Evolutionary conservation across 1,140 invertebrate species (phyloP), one percentile per base, ranked within the genome.

Genomic region (Leptinotarsa texana): DNA sequence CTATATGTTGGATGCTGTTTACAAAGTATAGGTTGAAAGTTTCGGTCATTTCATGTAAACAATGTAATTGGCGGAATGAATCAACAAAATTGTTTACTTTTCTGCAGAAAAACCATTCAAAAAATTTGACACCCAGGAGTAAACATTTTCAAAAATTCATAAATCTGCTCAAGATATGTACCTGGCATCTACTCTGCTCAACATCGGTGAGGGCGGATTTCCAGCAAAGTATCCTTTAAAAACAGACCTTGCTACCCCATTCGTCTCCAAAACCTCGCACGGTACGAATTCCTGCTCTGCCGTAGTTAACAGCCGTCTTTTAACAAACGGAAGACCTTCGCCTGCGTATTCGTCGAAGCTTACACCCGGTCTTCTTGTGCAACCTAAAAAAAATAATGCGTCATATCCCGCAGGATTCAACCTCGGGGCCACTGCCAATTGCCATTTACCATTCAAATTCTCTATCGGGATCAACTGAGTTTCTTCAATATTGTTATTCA

Each of bases 161-260:
- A 27, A 27, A 27, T 27, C 27, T 27, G 27, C 27, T 27, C 33
- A 11, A 11, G 33, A 27, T 18, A 63, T 33, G 68, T 79, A 82
- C 82, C 78, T 76, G 24, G 83, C 79, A 74, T 85, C 83, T n/a
- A 80, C 73, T 62, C 82, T 73, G 63, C 75, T 80, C 27, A 84
- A 75, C 61, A 85, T 80, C 15, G 79, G 77, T 21, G 82, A 80
- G 13, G 83, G 83, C 6, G 84, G 84, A 78, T 78, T 85, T 47
- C 83, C 82, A 61, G 84, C 79, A 76, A 83, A 83, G 68, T 85
- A 85, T 1, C 84, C 84, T 62, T 83, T 84, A 63, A 84, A 85
- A 42, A 80, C 71, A 5, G 75, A 72, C 24, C 79, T 63, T 27
- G 18, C 73, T 21, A 78, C 74, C 27, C 76, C 48, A 18, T 63